phyloP scores from a whole-genome alignment of 1,140 invertebrate species.

The Trissolcus basalis region DNA sequence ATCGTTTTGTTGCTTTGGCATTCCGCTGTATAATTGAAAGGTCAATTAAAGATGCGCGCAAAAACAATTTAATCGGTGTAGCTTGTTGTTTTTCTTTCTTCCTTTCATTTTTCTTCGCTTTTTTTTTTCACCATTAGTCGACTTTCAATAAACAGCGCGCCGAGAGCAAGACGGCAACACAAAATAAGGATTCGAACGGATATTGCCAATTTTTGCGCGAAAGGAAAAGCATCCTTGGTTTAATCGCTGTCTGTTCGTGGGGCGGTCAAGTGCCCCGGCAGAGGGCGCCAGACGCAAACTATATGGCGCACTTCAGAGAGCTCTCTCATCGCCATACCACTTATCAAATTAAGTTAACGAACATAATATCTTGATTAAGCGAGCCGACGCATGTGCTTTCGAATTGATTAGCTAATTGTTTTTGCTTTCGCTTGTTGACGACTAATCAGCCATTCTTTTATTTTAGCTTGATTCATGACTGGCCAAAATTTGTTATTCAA shows the following conservation, averaged over 20 bases:
- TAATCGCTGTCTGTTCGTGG: constrained; percentile 9
- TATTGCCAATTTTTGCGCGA: constrained; percentile 69
- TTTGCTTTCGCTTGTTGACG: constrained; percentile 15
- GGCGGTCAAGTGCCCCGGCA: too few relatives aligned
- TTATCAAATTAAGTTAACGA: constrained; percentile 64
- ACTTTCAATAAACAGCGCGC: constrained; percentile 40
- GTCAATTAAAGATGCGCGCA: constrained; percentile 24
- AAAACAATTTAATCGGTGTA: constrained; percentile 36
- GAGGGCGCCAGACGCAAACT: constrained; percentile 18
- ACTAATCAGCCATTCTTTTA: neutral
- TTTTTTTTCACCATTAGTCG: neutral
- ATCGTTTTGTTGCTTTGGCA: neutral
- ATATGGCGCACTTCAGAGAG: constrained; percentile 19
- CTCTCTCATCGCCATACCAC: constrained; percentile 51
- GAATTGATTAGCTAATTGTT: constrained; percentile 23
- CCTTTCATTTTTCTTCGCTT: constrained; percentile 12
- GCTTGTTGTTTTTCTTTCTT: constrained; percentile 24
- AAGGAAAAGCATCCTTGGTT: constrained; percentile 59
- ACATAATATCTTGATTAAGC: constrained; percentile 64
- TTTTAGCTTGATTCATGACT: too few relatives aligned
- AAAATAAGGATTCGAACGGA: constrained; percentile 67
- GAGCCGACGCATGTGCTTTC: constrained; percentile 24
- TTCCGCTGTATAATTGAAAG: constrained; percentile 27
- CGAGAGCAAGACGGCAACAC: constrained; percentile 46
- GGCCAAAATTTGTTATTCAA: too few relatives aligned